Conservation (phyloP, 2,888 invertebrate genomes). For the Andrena bicolor region DNA sequence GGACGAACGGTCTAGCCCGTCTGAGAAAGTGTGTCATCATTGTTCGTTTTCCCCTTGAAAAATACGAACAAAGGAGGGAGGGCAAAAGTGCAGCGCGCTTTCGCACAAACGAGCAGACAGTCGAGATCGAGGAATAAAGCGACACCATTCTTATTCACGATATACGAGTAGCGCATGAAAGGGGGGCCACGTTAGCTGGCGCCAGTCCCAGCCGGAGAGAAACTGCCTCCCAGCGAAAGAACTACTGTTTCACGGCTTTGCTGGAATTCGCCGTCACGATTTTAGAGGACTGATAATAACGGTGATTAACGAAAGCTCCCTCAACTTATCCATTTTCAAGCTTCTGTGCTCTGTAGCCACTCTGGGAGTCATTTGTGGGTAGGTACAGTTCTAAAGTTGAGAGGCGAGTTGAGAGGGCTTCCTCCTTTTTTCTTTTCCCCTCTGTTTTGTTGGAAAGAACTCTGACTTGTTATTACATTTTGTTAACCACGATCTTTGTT, state of each 20-base stretch:
- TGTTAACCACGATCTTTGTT: no score
- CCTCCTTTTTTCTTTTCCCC: no score
- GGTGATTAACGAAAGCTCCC: background rate
- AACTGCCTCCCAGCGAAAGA: constrained; percentile 5
- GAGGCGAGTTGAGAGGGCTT: no score
- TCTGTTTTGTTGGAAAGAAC: no score
- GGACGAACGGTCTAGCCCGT: constrained; percentile 19
- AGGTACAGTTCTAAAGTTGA: background rate
- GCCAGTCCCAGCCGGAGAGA: constrained; percentile 6
- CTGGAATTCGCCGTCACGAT: constrained; percentile 12
- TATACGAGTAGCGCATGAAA: constrained; percentile 29
- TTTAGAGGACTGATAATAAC: constrained; percentile 3
- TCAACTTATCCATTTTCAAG: background rate
- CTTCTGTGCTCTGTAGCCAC: no score
- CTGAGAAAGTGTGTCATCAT: constrained; percentile 38
- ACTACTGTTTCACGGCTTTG: constrained; percentile 15
- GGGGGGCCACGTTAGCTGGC: constrained; percentile 27
- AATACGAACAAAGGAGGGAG: constrained; percentile 41
- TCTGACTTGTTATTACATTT: no score
- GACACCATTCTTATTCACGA: constrained; percentile 43
- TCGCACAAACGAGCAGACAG: constrained; percentile 46
- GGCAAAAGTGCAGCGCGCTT: constrained; percentile 41
- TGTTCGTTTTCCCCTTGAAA: constrained; percentile 43
- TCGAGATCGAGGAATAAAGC: constrained; percentile 44
- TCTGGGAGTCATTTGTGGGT: no score